Percentiles rank a stretch among this genome's conserved stretches.
Evolutionary conservation across 2,888 invertebrate genomes (phyloP).

Genomic region (Azorinus chamasolen): DNA sequence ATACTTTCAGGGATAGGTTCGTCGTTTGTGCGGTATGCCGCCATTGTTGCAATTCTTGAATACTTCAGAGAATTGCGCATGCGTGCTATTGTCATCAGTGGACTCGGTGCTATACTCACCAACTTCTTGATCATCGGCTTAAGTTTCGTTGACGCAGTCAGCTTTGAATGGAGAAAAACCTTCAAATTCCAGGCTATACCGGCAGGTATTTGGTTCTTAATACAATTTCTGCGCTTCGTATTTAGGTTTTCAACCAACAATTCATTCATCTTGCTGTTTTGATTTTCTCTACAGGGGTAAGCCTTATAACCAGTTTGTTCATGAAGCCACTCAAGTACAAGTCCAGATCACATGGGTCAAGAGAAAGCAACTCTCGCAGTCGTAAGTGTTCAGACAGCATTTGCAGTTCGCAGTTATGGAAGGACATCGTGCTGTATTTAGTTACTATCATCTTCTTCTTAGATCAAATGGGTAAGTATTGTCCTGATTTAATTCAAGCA

Average conservation of each 20-base stretch:
- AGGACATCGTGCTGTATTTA: constrained; percentile 9
- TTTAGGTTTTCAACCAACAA: too few relatives aligned
- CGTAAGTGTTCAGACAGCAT: constrained; percentile 26
- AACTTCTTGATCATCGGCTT: constrained; percentile 26
- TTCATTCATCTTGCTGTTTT: background rate
- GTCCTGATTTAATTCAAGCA: too few relatives aligned
- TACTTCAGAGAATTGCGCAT: constrained; percentile 27
- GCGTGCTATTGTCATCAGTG: constrained; percentile 22
- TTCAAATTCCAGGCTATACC: constrained; percentile 31
- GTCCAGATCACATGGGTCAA: background rate
- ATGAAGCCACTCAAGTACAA: constrained; percentile 21
- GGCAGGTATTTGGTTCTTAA: constrained; percentile 10
- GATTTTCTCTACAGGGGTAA: constrained; percentile 1
- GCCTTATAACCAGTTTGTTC: constrained; percentile 11
- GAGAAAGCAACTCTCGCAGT: constrained; percentile 2
- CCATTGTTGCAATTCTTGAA: constrained; percentile 25
- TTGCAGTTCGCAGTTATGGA: constrained; percentile 12
- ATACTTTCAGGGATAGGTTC: constrained; percentile 25
- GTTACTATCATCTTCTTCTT: constrained; percentile 11
- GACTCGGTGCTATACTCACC: constrained; percentile 18
- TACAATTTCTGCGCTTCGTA: background rate
- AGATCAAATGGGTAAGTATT: constrained; percentile 19
- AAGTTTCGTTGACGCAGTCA: constrained; percentile 14
- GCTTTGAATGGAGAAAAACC: constrained; percentile 22
- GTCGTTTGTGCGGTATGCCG: constrained; percentile 15